These are phyloP conservation scores for Coracopsis vasa DNA, from an alignment of 2,113 vertebrate species.

Conservation along the genomic window DNA sequence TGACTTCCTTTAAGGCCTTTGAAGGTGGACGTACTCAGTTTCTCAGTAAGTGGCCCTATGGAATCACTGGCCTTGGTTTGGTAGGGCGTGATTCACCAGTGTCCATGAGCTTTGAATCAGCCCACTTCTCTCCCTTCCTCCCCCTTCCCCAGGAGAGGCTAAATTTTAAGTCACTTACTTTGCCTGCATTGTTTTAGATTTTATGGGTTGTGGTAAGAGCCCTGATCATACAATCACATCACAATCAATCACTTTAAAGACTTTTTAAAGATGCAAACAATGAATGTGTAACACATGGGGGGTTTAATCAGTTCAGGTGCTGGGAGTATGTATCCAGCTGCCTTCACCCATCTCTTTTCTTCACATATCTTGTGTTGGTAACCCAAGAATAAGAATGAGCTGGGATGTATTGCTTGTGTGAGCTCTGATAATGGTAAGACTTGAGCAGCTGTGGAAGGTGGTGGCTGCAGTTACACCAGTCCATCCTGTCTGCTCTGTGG, in stretches of 20 bases:
- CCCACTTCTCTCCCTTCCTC: conserved; percentile 27
- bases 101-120: not conserved
- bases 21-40: not conserved
- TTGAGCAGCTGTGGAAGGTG: not conserved
- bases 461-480: not conserved
- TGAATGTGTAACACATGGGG: conserved; percentile 60
- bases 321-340: conserved; percentile 44
- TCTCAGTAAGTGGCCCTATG: not conserved
- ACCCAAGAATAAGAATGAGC: not conserved
- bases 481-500: not conserved
- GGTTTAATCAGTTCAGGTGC: conserved; percentile 52
- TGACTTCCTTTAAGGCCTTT: not conserved
- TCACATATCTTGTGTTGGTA: conserved; percentile 43
- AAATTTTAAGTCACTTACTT: conserved; percentile 65
- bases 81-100: conserved; percentile 7
- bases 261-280: conserved; percentile 35
- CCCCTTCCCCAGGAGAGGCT: conserved; percentile 52
- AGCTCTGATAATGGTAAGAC: not conserved
- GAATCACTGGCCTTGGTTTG: not conserved
- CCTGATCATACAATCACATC: conserved; percentile 71
- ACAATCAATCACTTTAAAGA: conserved; percentile 53
- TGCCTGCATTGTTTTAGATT: conserved; percentile 43
- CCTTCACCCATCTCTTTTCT: conserved; percentile 46
- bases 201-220: conserved; percentile 33
- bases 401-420: not conserved